Conservation (phyloP, 2,113 vertebrate genomes). For the Stegostoma tigrinum region DNA sequence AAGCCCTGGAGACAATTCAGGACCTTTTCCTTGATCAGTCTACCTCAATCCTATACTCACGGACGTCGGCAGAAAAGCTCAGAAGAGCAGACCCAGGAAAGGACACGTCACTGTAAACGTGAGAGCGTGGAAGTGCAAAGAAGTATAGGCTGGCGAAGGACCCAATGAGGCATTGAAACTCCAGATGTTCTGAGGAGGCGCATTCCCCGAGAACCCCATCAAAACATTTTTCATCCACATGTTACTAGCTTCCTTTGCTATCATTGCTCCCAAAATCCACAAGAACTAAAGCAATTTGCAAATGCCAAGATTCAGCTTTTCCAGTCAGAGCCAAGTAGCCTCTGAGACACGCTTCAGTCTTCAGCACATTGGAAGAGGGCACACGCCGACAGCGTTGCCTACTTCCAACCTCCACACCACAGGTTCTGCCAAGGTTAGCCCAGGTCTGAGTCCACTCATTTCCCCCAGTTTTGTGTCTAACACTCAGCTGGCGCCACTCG, state of each 20-base stretch:
- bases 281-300: not conserved
- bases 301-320: not conserved
- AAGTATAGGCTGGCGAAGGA: not conserved
- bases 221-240: not conserved
- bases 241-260: not conserved
- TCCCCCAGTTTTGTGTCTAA: not conserved
- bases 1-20: too few species aligned
- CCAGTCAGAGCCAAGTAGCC: not conserved
- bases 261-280: not conserved
- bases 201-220: not conserved
- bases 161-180: not conserved
- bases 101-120: not conserved
- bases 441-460: not conserved
- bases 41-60: too few species aligned
- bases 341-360: too few species aligned
- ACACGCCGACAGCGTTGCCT: not conserved
- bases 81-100: not conserved
- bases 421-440: not conserved
- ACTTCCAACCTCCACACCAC: too few species aligned
- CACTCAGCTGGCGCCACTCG: not conserved
- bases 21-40: too few species aligned
- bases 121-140: not conserved
- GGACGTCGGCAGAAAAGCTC: too few species aligned
- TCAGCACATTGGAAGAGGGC: not conserved
- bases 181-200: not conserved